Percentiles rank a stretch among this genome's conserved stretches.
Conservation (phyloP, 2,113 vertebrate genomes). For the Ailurus styani region DNA sequence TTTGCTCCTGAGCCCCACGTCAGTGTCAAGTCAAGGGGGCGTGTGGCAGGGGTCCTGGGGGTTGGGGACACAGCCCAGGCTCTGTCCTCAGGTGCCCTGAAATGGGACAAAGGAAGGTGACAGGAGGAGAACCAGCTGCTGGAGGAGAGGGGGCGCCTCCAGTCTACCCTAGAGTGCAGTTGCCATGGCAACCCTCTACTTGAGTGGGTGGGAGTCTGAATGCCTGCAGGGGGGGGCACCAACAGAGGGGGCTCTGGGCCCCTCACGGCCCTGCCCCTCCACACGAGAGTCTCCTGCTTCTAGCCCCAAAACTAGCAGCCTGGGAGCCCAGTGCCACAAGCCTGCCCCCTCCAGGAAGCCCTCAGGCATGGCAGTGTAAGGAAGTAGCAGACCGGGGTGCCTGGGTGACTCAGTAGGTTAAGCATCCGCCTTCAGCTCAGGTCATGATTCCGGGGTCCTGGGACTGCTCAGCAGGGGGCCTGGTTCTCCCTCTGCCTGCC, state of each 20-base stretch:
- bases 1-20: rapidly evolving
- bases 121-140: conserved; percentile 39
- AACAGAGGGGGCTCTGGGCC: background rate
- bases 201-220: conserved; percentile 44
- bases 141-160: conserved; percentile 5
- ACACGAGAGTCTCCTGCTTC: background rate
- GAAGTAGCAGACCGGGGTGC: background rate
- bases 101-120: background rate
- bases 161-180: conserved; percentile 41
- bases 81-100: conserved; percentile 52
- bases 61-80: background rate
- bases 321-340: background rate
- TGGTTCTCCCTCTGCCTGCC: background rate
- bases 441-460: background rate
- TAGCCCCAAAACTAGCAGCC: background rate
- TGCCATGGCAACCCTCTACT: conserved; percentile 45
- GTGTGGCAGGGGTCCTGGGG: background rate
- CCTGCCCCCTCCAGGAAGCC: background rate
- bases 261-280: background rate
- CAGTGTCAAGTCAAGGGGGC: background rate
- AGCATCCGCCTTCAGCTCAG: background rate
- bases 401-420: background rate
- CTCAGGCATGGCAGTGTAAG: background rate
- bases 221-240: background rate
- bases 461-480: background rate